Percentiles rank a stretch among this genome's conserved stretches.
These are phyloP conservation scores for Clarias batrachus DNA, from an alignment of 2,113 vertebrate genomes.

Conservation along the genomic window DNA sequence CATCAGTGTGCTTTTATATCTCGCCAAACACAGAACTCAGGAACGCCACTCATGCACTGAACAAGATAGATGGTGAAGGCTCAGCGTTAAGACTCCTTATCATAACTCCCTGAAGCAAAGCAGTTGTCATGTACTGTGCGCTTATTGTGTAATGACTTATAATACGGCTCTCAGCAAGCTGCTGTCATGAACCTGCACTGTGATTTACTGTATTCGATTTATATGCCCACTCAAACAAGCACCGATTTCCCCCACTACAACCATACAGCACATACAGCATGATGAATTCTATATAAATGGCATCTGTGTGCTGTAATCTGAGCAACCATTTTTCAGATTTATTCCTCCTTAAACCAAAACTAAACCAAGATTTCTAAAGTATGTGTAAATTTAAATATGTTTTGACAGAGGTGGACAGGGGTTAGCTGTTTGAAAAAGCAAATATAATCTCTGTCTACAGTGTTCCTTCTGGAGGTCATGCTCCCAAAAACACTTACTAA, in stretches of 20 bases:
- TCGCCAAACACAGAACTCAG: not conserved
- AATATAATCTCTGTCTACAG: not conserved
- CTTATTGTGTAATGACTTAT: slow-evolving; percentile 49
- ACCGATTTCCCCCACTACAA: slow-evolving; percentile 17
- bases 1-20: slow-evolving; percentile 3
- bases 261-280: slow-evolving; percentile 20
- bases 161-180: slow-evolving; percentile 47
- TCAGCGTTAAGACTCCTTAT: slow-evolving; percentile 15
- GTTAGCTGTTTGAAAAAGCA: not conserved
- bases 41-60: slow-evolving; percentile 3
- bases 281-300: not conserved
- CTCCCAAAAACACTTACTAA: not conserved
- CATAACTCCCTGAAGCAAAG: slow-evolving; percentile 32
- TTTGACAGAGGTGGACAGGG: not conserved
- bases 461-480: not conserved
- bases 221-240: slow-evolving; percentile 35
- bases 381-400: not conserved
- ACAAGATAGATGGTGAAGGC: not conserved
- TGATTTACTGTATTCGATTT: slow-evolving; percentile 49
- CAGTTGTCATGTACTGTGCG: slow-evolving; percentile 37
- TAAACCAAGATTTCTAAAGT: not conserved
- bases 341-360: not conserved
- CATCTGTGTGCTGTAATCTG: slow-evolving; percentile 19
- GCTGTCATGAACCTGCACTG: slow-evolving; percentile 31
- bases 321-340: slow-evolving; percentile 13